Conservation (phyloP, 2,113 vertebrate genomes). For the Catharus fuscescens region DNA sequence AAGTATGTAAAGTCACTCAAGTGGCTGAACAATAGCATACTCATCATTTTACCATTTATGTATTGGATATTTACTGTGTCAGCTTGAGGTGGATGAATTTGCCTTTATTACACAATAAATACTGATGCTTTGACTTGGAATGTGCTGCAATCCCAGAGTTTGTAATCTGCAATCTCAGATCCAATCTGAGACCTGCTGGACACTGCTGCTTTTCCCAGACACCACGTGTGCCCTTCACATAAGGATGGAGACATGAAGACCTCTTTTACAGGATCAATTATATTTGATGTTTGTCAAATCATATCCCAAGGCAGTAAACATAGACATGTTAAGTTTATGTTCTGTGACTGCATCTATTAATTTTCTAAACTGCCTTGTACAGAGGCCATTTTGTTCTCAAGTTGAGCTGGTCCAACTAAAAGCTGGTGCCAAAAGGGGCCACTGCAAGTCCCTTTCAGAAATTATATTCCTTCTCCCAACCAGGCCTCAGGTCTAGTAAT, state of each 20-base stretch:
- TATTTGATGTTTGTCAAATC: background rate
- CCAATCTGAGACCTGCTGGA: background rate
- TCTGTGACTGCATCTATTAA: background rate
- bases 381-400: background rate
- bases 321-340: background rate
- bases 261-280: background rate
- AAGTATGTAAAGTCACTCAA: background rate
- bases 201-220: background rate
- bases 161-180: no score
- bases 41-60: background rate
- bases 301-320: background rate
- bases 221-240: background rate
- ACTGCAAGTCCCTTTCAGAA: background rate
- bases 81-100: background rate
- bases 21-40: background rate
- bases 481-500: background rate
- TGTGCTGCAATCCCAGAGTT: accelerated
- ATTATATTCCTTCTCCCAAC: background rate
- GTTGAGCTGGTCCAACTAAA: background rate
- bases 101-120: background rate
- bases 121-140: background rate
- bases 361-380: background rate
- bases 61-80: background rate
- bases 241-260: background rate
- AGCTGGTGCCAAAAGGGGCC: background rate